A percentile compares a stretch with the other conserved stretches of the same genome.
phyloP scores from a whole-genome alignment of 2,113 vertebrate species.

The Numenius arquata region DNA sequence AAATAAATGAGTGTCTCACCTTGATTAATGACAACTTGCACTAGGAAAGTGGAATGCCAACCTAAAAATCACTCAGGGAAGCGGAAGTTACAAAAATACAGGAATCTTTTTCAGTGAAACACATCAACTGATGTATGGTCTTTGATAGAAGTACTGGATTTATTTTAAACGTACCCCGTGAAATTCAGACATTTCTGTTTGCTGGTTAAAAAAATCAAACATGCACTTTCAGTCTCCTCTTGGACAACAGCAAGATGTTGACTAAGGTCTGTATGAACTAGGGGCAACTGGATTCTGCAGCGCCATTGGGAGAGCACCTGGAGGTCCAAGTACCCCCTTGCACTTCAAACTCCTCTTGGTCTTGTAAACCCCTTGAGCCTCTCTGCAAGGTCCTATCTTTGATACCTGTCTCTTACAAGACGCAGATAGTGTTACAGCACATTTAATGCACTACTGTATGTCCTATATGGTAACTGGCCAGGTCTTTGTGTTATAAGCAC shows the following conservation, averaged over 20 bases:
- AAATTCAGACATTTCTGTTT: neutral
- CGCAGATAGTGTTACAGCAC: neutral
- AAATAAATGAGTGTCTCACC: neutral
- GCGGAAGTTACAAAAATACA: neutral
- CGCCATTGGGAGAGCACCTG: neutral
- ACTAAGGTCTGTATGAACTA: neutral
- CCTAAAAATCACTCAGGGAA: neutral
- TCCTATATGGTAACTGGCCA: neutral
- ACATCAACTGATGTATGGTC: neutral
- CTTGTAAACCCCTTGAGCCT: neutral
- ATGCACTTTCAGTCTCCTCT: neutral
- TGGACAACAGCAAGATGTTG: neutral
- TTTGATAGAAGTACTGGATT: neutral
- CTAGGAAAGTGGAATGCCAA: neutral
- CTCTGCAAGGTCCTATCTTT: neutral
- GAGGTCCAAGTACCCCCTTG: neutral
- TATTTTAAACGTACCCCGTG: fast-evolving
- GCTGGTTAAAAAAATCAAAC: neutral
- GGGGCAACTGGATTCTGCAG: neutral
- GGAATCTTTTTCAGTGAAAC: neutral
- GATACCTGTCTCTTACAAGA: fast-evolving
- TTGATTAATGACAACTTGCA: neutral
- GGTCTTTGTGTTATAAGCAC: neutral
- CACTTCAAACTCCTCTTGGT: neutral
- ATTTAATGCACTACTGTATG: neutral